Base-by-base conservation (phyloP, 2,888 invertebrate species). In the Nycteola revayana region DNA sequence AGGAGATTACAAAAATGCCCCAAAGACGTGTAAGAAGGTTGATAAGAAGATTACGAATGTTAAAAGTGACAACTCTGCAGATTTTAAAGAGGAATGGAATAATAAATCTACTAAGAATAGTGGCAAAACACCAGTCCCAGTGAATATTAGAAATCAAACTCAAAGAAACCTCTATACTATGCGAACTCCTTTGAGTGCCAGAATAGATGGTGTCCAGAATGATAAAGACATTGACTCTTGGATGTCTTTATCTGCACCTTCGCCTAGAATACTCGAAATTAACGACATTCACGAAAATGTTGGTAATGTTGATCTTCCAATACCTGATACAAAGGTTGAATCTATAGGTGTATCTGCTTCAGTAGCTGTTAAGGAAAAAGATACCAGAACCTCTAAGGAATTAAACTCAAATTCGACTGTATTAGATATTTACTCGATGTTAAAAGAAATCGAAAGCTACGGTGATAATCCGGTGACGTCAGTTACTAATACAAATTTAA, bases 141-240 rank as follows among this genome's bases (percentile, higher is more conserved):
- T 66, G 33, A 51, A 42, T 14, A 56, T 78, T 24, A 69, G 65
- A 27, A 79, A 75, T 36, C 75, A 70, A 24, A 71, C 71, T 7
- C 77, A 80, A 10, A 83, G 73, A 32, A 80, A 73, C 41, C 39
- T 70, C 36, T 74, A 71, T 18, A 70, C 75, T 1, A 47, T 66
- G 18, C 62, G 54, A 3, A 53, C 68, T 27, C 85, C 86, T 1
- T 42, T 77, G 8, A 88, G 87, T 32, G 84, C 88, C 28, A 76
- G 88, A 49, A 74, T 85, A 32, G 84, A 84, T 26, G 65, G 75
- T 20, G 80, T 87, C 1, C 75, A 86, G 37, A 79, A 80, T 26
- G 88, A 89, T 30, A 85, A 78, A 66, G 89, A 89, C 38, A 66
- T 89, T 17, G 88, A 86, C 46, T 89, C 89, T 0, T 90, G 89